Evolutionary conservation across 53 echinoderm and acorn worm genomes (phyloP), one percentile per base, ranked within the genome.

Genomic region (Patiria pectinifera): DNA sequence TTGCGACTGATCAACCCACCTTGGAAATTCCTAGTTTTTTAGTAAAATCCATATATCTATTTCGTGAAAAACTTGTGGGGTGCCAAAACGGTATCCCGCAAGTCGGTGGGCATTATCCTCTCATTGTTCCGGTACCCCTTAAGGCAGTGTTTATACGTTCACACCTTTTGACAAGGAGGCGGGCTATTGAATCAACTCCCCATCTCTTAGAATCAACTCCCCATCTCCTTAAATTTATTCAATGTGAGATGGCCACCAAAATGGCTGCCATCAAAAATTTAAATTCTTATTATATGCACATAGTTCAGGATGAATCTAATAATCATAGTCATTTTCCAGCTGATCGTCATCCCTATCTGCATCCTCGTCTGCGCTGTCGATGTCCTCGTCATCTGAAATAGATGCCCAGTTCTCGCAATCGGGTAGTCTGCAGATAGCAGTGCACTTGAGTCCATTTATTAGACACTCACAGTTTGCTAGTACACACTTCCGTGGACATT

Each of bases 381-480:
- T 69, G 53, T 53, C 69, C 13, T 69, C 69, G 69, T 3, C 69
- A 11, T 69, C 69, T 69, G 69, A 69, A 69, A 69, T 69, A 69
- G 69, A 69, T 69, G 69, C 6, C 69, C 21, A 11, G 69, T 69
- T 69, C 69, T 69, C 69, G 69, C 69, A 69, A 11, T 69, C 69
- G 3, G 3, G 69, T 69, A 69, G 69, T 69, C 69, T 69, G 69
- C 69, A 69, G 3, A 15, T 69, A 69, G 2, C 69, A 69, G 69
- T 69, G 69, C 69, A 69, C 69, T 69, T 69, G 69, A 69, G 69
- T 69, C 69, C 69, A 86, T 86, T 86, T 2, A 19, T 59, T 6
- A 87, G 80, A 44, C 87, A 92, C 44, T 35, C 62, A 60, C 92
- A 92, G 18, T 85, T 60, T 78, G 92, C 80, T 21, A 92, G 86